Percentiles rank a stretch among this genome's conserved stretches.
phyloP scores from a whole-genome alignment of 2,888 invertebrate genomes.

The Gibbula magus region DNA sequence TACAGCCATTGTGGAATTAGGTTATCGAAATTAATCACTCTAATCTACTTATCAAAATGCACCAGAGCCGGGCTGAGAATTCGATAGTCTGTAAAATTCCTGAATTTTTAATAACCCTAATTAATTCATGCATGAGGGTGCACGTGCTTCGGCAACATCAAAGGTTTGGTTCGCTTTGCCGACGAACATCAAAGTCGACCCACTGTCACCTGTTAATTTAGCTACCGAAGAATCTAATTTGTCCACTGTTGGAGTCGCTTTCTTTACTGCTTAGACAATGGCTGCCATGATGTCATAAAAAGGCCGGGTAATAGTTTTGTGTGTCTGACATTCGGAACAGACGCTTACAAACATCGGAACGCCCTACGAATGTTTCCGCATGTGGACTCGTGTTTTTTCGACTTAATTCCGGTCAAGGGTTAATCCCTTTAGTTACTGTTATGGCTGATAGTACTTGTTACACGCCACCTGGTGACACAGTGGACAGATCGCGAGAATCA shows the following conservation, averaged over 20 bases:
- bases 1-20: slow-evolving; percentile 9
- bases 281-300: neutral
- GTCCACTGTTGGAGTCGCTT: neutral
- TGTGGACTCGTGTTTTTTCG: neutral
- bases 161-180: slow-evolving; percentile 1
- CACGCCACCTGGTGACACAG: neutral
- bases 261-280: neutral
- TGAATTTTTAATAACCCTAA: slow-evolving; percentile 15
- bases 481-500: too few species aligned
- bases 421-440: neutral
- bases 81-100: slow-evolving; percentile 11
- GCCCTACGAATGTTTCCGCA: neutral
- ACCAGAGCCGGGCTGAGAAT: neutral
- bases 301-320: neutral
- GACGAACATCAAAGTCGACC: slow-evolving; percentile 6
- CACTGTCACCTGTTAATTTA: slow-evolving; percentile 11
- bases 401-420: neutral
- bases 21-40: slow-evolving; percentile 11
- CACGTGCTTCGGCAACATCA: slow-evolving; percentile 7
- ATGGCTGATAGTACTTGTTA: neutral
- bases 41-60: slow-evolving; percentile 15
- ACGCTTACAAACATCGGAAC: neutral
- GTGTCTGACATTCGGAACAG: neutral
- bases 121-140: slow-evolving; percentile 13
- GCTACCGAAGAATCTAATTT: neutral